These are phyloP conservation scores for Ceuthmochares aereus DNA, from an alignment of 2,113 vertebrate species.

Conservation along the genomic window DNA sequence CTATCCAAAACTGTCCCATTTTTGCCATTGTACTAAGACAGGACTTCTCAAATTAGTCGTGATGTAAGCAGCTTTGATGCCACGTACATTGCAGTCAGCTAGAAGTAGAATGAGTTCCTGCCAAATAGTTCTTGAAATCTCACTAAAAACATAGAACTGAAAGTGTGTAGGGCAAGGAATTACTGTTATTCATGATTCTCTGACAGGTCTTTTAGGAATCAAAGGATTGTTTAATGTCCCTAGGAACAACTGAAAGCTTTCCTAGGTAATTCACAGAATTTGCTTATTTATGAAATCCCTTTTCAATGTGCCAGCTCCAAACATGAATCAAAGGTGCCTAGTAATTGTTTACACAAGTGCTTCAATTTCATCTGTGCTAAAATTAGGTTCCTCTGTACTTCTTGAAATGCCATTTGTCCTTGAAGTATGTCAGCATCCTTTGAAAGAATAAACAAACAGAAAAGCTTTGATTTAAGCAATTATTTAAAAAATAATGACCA, in stretches of 20 bases:
- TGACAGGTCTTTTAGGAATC: background rate
- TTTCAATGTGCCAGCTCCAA: conserved; percentile 9
- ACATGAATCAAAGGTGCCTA: conserved; percentile 14
- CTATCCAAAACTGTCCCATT: background rate
- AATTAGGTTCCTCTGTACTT: conserved; percentile 59
- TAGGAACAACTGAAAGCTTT: background rate
- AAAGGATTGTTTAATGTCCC: background rate
- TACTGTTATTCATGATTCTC: background rate
- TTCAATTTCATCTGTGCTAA: conserved; percentile 65
- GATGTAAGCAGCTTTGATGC: conserved; percentile 11
- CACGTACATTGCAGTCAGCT: background rate
- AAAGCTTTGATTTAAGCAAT: background rate
- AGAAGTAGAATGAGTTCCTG: background rate
- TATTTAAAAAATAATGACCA: background rate
- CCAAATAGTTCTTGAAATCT: background rate
- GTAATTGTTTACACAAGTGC: conserved; percentile 35
- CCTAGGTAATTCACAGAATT: background rate
- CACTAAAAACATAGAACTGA: background rate
- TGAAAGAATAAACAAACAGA: background rate
- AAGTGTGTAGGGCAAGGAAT: background rate
- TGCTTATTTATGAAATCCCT: background rate
- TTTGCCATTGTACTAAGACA: background rate
- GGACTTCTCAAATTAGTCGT: conserved; percentile 35
- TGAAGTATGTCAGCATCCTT: conserved; percentile 19
- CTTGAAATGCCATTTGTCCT: conserved; percentile 38